These are phyloP conservation scores for Gnathonemus echidnorhynchus DNA, from an alignment of 2,113 vertebrate genomes.

Conservation along the genomic window DNA sequence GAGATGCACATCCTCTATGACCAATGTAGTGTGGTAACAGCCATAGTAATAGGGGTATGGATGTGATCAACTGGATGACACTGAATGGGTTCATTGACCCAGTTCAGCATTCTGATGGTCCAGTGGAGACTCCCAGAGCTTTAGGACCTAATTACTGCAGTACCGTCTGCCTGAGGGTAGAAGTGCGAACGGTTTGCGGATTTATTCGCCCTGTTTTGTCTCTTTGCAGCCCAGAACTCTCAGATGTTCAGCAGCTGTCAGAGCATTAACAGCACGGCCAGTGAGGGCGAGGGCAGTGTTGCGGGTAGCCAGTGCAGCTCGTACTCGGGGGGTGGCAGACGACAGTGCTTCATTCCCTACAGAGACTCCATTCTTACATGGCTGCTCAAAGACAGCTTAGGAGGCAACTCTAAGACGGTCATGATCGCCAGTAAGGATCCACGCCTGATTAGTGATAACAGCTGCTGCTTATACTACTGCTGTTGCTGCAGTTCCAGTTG, in stretches of 20 bases:
- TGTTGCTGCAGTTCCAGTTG: background rate
- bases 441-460: background rate
- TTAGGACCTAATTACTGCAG: background rate
- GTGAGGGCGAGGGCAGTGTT: constrained; percentile 67
- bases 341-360: constrained; percentile 86
- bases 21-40: background rate
- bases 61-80: background rate
- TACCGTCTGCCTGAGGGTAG: background rate
- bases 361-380: constrained; percentile 94
- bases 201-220: background rate
- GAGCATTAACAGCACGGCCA: constrained; percentile 77
- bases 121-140: background rate
- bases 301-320: constrained; percentile 63
- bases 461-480: background rate
- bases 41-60: background rate
- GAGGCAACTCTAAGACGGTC: constrained; percentile 94
- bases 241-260: constrained; percentile 89
- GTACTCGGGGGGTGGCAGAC: constrained; percentile 53
- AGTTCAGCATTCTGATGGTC: no score
- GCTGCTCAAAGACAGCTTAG: constrained; percentile 94
- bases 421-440: constrained; percentile 90
- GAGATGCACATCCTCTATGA: background rate
- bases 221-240: constrained; percentile 82
- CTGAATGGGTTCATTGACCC: background rate
- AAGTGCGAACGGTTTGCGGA: background rate